Percentiles rank a stretch among this genome's conserved stretches.
These are phyloP conservation scores for Heliconius cydno DNA, from an alignment of 2,888 invertebrate genomes.

Conservation along the genomic window DNA sequence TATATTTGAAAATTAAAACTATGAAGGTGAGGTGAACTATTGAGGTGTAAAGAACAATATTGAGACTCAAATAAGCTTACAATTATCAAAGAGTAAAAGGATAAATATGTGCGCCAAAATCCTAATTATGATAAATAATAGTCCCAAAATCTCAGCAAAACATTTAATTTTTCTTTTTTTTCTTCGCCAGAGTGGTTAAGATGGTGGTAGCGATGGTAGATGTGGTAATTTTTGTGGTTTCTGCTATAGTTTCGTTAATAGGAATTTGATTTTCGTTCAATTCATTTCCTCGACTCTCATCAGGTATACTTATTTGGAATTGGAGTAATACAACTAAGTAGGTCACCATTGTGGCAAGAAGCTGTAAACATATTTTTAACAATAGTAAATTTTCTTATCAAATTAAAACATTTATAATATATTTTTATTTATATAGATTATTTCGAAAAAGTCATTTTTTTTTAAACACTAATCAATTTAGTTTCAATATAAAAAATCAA, in stretches of 20 bases:
- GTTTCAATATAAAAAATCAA: background rate
- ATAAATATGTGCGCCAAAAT: too few relatives aligned
- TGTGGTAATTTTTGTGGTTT: conserved; percentile 56
- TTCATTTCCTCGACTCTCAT: conserved; percentile 65
- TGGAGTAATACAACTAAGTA: conserved; percentile 89
- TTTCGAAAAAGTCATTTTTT: too few relatives aligned
- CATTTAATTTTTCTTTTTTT: conserved; percentile 61
- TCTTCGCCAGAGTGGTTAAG: conserved; percentile 68
- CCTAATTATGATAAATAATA: too few relatives aligned
- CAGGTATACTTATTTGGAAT: conserved; percentile 90
- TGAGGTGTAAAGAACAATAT: too few relatives aligned
- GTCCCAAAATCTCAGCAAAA: background rate
- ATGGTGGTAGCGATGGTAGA: conserved; percentile 65
- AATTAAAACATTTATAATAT: background rate
- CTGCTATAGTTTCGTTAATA: conserved; percentile 52
- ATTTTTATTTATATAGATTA: too few relatives aligned
- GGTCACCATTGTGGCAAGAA: conserved; percentile 90
- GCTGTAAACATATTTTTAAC: conserved; percentile 65
- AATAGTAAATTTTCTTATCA: conserved; percentile 15
- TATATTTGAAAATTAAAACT: too few relatives aligned
- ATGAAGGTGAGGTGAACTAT: too few relatives aligned
- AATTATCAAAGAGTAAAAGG: too few relatives aligned
- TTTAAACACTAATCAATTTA: background rate
- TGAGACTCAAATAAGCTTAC: too few relatives aligned
- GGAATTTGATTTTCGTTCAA: conserved; percentile 49